Evolutionary conservation across 2,888 invertebrate genomes (phyloP).

Genomic region (Amblyjoppa fuscipennis): DNA sequence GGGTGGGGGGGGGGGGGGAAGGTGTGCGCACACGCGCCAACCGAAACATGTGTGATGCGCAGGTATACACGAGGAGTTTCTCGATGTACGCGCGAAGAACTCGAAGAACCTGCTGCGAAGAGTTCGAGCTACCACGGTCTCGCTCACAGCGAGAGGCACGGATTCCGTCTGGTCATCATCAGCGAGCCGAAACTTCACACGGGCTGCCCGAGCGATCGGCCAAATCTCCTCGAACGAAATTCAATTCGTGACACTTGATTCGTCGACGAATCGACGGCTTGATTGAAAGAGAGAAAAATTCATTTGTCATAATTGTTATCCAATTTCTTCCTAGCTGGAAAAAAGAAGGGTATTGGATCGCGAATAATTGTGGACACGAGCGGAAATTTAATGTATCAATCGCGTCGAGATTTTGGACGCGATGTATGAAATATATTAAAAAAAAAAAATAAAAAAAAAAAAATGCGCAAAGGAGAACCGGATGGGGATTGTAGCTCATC

Average conservation of each 20-base stretch:
- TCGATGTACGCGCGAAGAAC: slow-evolving; percentile 24
- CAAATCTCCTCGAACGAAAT: too few relatives aligned
- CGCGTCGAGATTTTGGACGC: too few relatives aligned
- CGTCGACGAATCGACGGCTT: too few relatives aligned
- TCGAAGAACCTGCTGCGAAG: slow-evolving; percentile 64
- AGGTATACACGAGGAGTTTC: not conserved
- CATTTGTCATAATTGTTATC: too few relatives aligned
- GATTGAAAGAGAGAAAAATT: too few relatives aligned
- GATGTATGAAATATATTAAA: too few relatives aligned
- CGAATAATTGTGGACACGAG: too few relatives aligned
- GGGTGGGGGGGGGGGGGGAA: slow-evolving; percentile 55
- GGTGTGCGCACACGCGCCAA: slow-evolving; percentile 51
- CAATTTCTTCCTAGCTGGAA: too few relatives aligned
- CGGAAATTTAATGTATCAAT: too few relatives aligned
- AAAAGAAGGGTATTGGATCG: too few relatives aligned
- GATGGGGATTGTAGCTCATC: not conserved
- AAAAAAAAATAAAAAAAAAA: not conserved
- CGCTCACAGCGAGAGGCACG: not conserved
- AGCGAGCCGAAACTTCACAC: not conserved
- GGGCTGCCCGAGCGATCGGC: too few relatives aligned
- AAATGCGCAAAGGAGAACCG: not conserved
- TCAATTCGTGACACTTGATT: too few relatives aligned
- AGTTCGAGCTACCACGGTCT: not conserved
- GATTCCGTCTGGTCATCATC: not conserved
- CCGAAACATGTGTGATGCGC: slow-evolving; percentile 18